Conservation (phyloP, 2,888 invertebrate species). For the Helleia helle region DNA sequence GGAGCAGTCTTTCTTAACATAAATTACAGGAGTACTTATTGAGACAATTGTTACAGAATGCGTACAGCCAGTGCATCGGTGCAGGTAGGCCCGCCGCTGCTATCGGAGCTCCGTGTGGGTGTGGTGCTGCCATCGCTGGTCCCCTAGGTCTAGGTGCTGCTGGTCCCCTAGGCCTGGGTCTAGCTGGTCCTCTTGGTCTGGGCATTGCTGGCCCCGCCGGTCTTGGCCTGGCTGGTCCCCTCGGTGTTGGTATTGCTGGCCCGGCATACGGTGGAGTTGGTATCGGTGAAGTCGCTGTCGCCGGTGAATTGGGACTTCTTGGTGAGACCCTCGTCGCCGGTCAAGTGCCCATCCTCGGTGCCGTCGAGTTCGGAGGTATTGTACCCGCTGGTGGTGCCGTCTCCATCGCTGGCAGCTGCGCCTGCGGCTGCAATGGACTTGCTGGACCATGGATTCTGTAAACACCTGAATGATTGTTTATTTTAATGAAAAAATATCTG, state of each 20-base stretch:
- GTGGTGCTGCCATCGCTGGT: background rate
- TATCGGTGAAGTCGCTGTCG: constrained; percentile 9
- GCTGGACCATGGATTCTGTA: constrained; percentile 4
- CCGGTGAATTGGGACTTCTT: constrained; percentile 26
- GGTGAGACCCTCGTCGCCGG: constrained; percentile 29
- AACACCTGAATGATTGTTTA: background rate
- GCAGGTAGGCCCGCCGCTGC: constrained; percentile 20
- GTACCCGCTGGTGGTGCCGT: constrained; percentile 27
- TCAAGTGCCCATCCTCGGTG: constrained; percentile 31
- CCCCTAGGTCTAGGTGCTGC: constrained; percentile 14
- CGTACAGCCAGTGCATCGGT: constrained; percentile 16
- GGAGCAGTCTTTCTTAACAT: too few species aligned
- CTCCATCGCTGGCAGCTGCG: constrained; percentile 27
- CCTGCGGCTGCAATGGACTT: constrained; percentile 18
- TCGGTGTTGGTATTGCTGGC: constrained; percentile 1
- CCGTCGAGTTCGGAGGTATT: constrained; percentile 27
- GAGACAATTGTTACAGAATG: constrained; percentile 22
- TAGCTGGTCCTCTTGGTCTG: background rate
- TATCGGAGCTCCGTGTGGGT: constrained; percentile 18
- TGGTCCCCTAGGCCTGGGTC: background rate
- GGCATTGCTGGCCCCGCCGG: constrained; percentile 4
- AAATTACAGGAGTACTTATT: too few species aligned
- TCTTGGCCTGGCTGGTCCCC: constrained; percentile 1
- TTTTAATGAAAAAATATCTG: too few species aligned
- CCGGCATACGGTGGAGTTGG: constrained; percentile 2